Conservation (phyloP, 2,113 vertebrate species). For the Aldabrachelys gigantea region DNA sequence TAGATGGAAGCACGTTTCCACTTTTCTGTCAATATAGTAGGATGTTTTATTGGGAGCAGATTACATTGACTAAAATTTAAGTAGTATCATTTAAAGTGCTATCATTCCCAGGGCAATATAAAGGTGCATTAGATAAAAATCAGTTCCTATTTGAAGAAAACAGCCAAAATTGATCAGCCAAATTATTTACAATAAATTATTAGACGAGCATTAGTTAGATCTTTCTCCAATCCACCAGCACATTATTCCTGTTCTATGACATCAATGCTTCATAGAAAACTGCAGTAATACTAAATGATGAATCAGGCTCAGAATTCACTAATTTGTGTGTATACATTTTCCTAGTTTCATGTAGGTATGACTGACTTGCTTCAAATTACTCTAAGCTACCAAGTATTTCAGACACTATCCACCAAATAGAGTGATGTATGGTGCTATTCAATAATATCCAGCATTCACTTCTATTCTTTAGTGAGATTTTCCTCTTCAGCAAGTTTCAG, state of each 20-base stretch:
- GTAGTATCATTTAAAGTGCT: neutral
- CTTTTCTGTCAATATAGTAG: neutral
- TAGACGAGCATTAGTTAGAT: neutral
- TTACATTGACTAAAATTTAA: neutral
- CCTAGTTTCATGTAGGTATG: neutral
- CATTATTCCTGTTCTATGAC: neutral
- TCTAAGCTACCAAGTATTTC: neutral
- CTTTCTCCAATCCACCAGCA: neutral
- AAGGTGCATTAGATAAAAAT: neutral
- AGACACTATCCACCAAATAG: rapidly evolving
- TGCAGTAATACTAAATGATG: neutral
- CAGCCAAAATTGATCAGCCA: neutral
- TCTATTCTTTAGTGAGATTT: neutral
- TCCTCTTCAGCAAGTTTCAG: neutral
- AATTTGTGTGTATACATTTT: neutral
- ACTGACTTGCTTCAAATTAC: neutral
- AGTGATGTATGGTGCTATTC: neutral
- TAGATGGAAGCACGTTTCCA: neutral
- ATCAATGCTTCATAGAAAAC: neutral
- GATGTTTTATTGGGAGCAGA: neutral
- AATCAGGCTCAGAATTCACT: neutral
- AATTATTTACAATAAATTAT: neutral
- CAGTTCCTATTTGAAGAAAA: neutral
- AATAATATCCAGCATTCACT: neutral
- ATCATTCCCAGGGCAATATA: neutral